Evolutionary conservation across 1,140 invertebrate species (phyloP), one percentile per base, ranked within the genome.

Genomic region (Drosophila burlai): DNA sequence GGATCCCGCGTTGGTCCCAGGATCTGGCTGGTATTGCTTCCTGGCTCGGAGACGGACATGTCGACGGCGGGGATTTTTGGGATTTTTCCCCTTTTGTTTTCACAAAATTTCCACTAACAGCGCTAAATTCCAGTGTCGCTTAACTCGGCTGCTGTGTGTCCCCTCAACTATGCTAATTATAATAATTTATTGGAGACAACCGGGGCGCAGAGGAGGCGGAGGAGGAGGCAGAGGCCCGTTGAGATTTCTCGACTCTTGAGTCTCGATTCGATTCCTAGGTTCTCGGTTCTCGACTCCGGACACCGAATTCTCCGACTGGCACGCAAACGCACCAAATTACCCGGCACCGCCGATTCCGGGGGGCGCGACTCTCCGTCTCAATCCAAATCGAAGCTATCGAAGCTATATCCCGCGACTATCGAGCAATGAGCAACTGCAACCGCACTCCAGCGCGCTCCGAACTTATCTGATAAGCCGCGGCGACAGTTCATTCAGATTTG

Each of bases 1-100:
- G 96, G 91, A 80, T 97, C 96, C 10, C 96, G 79, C 38, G 78
- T 59, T 10, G 92, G 76, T 9, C 89, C 89, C 9, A 92, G 71
- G 40, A 55, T 21, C 2, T 81, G 59, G 36, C 49, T 68, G 4
- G 18, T 38, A 49, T 68, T 73, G 15, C 24, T 42, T 18, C 34
- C 7, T 1, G 52, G 34, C 26, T 10, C 34, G 9, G 49, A 31
- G 49, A 13, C 46, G 60, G 79, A 68, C 61, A 85, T 61, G 7
- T 43, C 36, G 61, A 55, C 16, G 49, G 29, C 36, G 26, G 52
- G 31, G 31, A 15, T 18, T 55, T 24, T 3, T 78, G 66, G 58
- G 54, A 79, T 59, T 63, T 74, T 81, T 82, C 63, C 72, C 31
- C 75, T 80, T 81, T 71, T 85, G 62, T 80, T 80, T 83, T 69